A percentile compares a stretch with the other conserved stretches of the same genome.
Conservation (phyloP, 1,140 invertebrate species). For the Brachionus paranguensis region DNA sequence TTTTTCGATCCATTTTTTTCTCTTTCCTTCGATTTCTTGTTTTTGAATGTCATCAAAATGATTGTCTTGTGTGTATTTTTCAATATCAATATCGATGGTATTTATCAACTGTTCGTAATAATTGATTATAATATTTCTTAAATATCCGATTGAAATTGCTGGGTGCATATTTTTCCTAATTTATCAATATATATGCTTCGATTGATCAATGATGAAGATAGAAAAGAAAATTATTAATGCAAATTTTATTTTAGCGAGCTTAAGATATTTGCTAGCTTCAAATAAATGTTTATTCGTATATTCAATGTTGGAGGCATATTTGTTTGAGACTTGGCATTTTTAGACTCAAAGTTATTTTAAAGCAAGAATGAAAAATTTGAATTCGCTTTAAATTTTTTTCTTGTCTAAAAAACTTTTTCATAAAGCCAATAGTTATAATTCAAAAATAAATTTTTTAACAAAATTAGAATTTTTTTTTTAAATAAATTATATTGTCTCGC, state of each 20-base stretch:
- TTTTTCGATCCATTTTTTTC: not conserved
- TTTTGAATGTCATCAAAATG: too few relatives aligned
- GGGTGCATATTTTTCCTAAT: not conserved
- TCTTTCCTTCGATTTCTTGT: not conserved
- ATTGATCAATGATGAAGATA: not conserved
- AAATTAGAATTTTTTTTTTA: too few relatives aligned
- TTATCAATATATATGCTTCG: not conserved
- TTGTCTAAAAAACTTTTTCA: too few relatives aligned
- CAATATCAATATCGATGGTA: not conserved
- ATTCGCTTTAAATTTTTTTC: not conserved
- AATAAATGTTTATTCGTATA: not conserved
- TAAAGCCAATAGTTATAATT: too few relatives aligned
- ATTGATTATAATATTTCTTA: not conserved
- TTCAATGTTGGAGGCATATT: not conserved
- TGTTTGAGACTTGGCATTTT: not conserved
- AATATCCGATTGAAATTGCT: not conserved
- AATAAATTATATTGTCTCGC: too few relatives aligned
- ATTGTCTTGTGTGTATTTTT: not conserved
- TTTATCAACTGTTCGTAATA: not conserved
- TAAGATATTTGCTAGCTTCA: not conserved
- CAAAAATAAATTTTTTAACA: too few relatives aligned
- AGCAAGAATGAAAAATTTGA: not conserved
- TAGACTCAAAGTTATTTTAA: not conserved
- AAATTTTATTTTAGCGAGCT: not conserved
- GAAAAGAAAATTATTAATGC: not conserved